Evolutionary conservation across 2,797 vertebrate species (phyloP).

Genomic region (Lithobates sylvaticus): DNA sequence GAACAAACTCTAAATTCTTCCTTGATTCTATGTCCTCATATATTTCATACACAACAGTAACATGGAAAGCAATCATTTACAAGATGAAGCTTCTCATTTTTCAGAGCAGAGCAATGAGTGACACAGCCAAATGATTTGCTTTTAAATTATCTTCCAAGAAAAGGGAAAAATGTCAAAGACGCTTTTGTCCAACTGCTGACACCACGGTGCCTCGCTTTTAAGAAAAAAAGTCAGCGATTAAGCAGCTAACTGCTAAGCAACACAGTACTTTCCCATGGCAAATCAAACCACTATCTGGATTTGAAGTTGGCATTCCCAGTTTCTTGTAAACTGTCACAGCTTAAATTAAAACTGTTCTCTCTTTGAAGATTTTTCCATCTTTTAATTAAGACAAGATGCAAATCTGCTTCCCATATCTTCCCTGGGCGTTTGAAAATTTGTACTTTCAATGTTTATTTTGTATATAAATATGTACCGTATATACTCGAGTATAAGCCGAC

Average conservation of each 20-base stretch:
- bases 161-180: slow-evolving; percentile 31
- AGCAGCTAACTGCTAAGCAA: slow-evolving; percentile 39
- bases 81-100: slow-evolving; percentile 25
- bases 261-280: slow-evolving; percentile 38
- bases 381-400: slow-evolving; percentile 24
- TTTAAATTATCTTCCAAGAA: slow-evolving; percentile 32
- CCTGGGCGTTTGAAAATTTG: background rate
- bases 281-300: slow-evolving; percentile 8
- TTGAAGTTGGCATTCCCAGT: slow-evolving; percentile 24
- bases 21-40: slow-evolving; percentile 5
- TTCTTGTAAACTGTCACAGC: slow-evolving; percentile 30
- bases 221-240: slow-evolving; percentile 10
- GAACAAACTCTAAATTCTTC: background rate
- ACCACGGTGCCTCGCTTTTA: slow-evolving; percentile 6
- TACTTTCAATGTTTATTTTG: no score
- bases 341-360: slow-evolving; percentile 10
- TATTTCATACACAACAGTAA: slow-evolving; percentile 10
- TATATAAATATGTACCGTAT: no score
- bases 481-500: no score
- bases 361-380: slow-evolving; percentile 32
- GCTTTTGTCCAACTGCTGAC: slow-evolving; percentile 35
- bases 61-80: background rate
- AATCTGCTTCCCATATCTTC: background rate
- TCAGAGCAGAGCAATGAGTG: background rate
- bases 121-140: slow-evolving; percentile 35